Conservation (phyloP, 2,888 invertebrate species). For the Brachylomia viminalis region DNA sequence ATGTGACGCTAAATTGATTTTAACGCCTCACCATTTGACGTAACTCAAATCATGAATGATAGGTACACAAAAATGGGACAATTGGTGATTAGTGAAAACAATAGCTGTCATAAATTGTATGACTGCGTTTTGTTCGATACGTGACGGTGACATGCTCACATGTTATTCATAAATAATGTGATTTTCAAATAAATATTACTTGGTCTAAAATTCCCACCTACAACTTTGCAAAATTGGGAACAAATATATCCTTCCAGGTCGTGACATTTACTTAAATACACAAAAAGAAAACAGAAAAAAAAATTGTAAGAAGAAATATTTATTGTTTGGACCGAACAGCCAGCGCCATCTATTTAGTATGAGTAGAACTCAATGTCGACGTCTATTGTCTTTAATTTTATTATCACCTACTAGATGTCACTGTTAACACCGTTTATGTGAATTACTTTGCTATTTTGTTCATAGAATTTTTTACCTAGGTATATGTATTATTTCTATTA, state of each 20-base stretch:
- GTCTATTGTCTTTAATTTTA: not conserved
- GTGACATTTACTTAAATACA: not conserved
- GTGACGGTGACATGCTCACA: not conserved
- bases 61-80: slow-evolving; percentile 35
- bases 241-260: not conserved
- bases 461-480: too few relatives aligned
- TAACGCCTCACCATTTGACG: not conserved
- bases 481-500: too few relatives aligned
- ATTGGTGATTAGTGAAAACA: slow-evolving; percentile 47
- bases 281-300: not conserved
- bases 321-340: not conserved
- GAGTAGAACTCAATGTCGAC: not conserved
- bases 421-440: not conserved
- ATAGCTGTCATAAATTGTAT: slow-evolving; percentile 13
- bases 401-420: slow-evolving; percentile 13
- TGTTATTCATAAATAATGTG: not conserved
- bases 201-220: not conserved
- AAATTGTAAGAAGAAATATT: not conserved
- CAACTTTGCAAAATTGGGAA: not conserved
- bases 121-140: not conserved
- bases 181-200: not conserved
- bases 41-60: slow-evolving; percentile 12
- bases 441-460: too few relatives aligned
- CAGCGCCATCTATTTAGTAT: slow-evolving; percentile 39
- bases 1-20: not conserved